Conservation (phyloP, 1,140 invertebrate species). For the Tigriopus japonicus region DNA sequence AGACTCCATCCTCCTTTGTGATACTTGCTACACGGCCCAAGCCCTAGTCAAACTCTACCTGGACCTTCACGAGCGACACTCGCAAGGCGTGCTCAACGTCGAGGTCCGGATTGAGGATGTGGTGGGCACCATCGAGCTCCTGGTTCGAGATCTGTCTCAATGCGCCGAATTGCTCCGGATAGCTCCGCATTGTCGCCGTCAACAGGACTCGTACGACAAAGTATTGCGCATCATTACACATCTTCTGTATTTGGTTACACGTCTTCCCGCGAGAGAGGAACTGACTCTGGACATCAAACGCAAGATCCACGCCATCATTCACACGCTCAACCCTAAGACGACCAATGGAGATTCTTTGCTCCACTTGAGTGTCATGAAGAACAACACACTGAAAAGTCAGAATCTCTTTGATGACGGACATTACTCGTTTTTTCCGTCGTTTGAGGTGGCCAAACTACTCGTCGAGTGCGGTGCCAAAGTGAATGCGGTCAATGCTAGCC, state of each 20-base stretch:
- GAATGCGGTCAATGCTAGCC: constrained; percentile 15
- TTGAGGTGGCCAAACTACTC: constrained; percentile 6
- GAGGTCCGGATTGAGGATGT: constrained; percentile 49
- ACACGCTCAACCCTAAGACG: constrained; percentile 40
- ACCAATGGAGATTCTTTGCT: constrained; percentile 52
- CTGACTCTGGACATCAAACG: constrained; percentile 15
- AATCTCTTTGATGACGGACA: constrained; percentile 52
- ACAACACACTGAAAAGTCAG: constrained; percentile 55
- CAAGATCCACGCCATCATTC: constrained; percentile 13
- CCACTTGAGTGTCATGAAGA: constrained; percentile 53
- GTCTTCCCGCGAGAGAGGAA: constrained; percentile 33
- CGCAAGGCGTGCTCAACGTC: constrained; percentile 30
- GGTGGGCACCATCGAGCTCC: constrained; percentile 42
- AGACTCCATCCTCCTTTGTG: constrained; percentile 44
- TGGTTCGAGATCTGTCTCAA: constrained; percentile 37
- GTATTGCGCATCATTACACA: constrained; percentile 47
- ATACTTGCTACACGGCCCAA: constrained; percentile 63
- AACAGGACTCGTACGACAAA: constrained; percentile 56
- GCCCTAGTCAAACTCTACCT: constrained; percentile 41
- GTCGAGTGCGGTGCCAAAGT: constrained; percentile 7
- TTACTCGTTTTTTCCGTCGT: constrained; percentile 21
- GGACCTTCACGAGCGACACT: constrained; percentile 45
- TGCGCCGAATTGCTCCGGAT: constrained; percentile 38
- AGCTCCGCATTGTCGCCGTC: constrained; percentile 48
- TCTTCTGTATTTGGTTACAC: constrained; percentile 50